Evolutionary conservation across 1,140 invertebrate genomes (phyloP), one percentile per base, ranked within the genome.

Genomic region (Scaptomyza pallida): DNA sequence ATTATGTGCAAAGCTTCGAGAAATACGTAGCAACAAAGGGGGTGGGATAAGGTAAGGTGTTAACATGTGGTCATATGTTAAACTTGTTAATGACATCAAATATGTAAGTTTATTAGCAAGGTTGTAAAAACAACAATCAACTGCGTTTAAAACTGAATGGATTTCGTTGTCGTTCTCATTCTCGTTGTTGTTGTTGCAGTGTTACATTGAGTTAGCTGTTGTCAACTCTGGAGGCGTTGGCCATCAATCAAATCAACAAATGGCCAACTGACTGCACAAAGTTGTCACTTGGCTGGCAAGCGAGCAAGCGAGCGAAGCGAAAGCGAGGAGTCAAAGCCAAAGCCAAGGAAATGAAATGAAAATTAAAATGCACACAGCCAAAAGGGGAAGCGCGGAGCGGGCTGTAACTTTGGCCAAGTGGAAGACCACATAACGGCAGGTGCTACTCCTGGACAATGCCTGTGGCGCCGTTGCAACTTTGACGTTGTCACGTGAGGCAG

Each of bases 171-270:
- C 45, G 40, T 35, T 61, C n/a, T n/a, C n/a, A n/a, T n/a, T n/a
- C n/a, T n/a, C n/a, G 57, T 30, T 44, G 52, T 19, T 56, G 12
- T 17, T 12, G 51, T 30, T 65, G 33, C 33, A 48, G 35, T n/a
- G n/a, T 50, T 35, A 35, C 19, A 55, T 37, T 6, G 19, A n/a
- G 13, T 54, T 47, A 17, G 9, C 48, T 62, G 30, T 54, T 50
- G 44, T 44, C 60, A 70, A 64, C 50, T 64, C 67, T 56, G 60
- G 35, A 70, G 67, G 67, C 51, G 51, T 63, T 64, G 67, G 55
- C 74, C 70, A 81, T 86, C 82, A 86, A 86, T 86, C 81, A 86
- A 86, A 86, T 81, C 82, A 81, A 76, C 77, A 78, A 72, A 77
- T 81, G 81, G 70, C 65, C 74, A 71, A 77, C 69, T 76, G 69